Evolutionary conservation across 2,888 invertebrate genomes (phyloP), one percentile per base, ranked within the genome.

Genomic region (Acronicta aceris): DNA sequence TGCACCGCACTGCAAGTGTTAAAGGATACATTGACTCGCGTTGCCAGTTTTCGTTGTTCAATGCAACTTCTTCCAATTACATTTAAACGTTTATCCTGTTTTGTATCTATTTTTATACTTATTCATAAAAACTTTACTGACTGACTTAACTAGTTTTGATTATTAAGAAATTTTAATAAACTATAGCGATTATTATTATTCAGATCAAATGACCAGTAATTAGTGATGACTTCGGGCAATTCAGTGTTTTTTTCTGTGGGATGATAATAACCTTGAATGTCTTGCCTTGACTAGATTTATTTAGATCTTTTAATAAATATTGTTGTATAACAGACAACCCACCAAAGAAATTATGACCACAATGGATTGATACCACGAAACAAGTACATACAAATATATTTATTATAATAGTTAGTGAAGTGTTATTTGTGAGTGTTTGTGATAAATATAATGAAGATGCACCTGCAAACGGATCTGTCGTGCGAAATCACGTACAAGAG

Each of bases 391-490:
- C 36, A 66, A 25, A 41, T 41, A 47, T 49, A 57, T 16, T 66
- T 56, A 60, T 65, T 65, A 33, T 33, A 33, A 33, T 62, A 64
- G 51, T 42, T 57, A 67, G 67, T 78, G 63, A 59, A 74, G 78
- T 81, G 76, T 78, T 62, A 69, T 71, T 53, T 49, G 67, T 74
- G 62, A 69, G 49, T 70, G 64, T 57, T 61, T 64, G 61, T 53
- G 53, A 66, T 52, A 62, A 74, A 78, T 71, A 81, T 74, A 71
- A 87, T 86, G 84, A 93, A 89, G 83, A 94, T 95, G 94, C 91
- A 93, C 81, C 82, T 94, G 36, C 91, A 91, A 79, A 86, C 90
- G 76, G 95, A 95, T 71, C 69, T 94, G 62, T 81, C 88, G 52
- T 88, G 89, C 73, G 94, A 94, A 67, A 89, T 93, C 56, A 81